These are phyloP conservation scores for Hartigia nigra DNA, from an alignment of 2,888 invertebrate species.

Conservation along the genomic window DNA sequence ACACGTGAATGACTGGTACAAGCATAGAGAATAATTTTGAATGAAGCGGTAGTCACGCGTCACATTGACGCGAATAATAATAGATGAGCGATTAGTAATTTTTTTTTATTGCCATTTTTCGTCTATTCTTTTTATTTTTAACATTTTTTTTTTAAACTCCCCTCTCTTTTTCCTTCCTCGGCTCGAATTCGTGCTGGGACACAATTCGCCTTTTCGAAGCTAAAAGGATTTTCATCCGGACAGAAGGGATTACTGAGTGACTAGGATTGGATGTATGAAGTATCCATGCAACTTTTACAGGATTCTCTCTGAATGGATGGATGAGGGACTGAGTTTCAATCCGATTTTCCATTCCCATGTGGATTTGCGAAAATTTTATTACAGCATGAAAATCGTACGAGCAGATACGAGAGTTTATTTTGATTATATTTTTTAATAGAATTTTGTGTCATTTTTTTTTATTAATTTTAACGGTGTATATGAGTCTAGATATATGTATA, in stretches of 20 bases:
- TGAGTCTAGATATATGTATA: background rate
- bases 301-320: background rate
- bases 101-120: no score
- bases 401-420: background rate
- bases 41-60: no score
- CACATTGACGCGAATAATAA: no score
- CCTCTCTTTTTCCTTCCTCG: no score
- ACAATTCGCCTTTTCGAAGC: background rate
- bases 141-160: no score
- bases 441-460: background rate
- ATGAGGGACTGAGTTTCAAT: background rate
- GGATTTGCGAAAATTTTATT: background rate
- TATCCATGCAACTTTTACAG: background rate
- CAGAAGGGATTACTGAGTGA: background rate
- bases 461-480: no score
- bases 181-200: background rate
- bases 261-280: background rate
- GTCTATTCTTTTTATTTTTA: background rate
- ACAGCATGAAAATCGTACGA: background rate
- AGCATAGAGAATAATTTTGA: no score
- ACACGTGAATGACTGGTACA: no score
- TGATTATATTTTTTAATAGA: background rate
- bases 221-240: background rate
- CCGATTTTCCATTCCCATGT: background rate
- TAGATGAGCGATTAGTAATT: no score